phyloP scores from a whole-genome alignment of 2,113 vertebrate species.

The Carassius auratus region DNA sequence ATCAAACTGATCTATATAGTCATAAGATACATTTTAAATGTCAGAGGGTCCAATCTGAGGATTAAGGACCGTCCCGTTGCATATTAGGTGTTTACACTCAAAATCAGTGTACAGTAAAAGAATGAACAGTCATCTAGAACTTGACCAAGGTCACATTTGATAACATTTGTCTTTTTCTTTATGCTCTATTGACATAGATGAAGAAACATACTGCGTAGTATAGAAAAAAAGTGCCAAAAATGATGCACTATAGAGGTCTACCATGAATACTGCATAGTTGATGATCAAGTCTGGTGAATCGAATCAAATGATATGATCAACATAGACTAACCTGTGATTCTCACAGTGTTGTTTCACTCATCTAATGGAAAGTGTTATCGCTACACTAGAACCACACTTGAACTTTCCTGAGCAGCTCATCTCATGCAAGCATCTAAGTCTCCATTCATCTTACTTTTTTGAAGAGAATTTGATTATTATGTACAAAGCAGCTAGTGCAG shows the following conservation, averaged over 20 bases:
- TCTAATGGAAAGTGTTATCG: conserved; percentile 77
- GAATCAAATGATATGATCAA: conserved; percentile 56
- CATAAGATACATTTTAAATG: background rate
- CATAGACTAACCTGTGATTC: conserved; percentile 56
- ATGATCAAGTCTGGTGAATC: conserved; percentile 70
- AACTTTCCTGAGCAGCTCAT: conserved; percentile 77
- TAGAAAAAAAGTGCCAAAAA: conserved; percentile 38
- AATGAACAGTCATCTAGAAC: background rate
- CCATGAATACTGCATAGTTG: conserved; percentile 64
- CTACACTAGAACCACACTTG: conserved; percentile 65
- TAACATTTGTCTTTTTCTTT: background rate
- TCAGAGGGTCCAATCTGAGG: conserved; percentile 11
- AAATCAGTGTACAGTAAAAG: conserved; percentile 19
- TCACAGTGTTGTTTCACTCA: conserved; percentile 61
- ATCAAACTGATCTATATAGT: conserved; percentile 7
- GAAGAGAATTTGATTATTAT: conserved; percentile 53
- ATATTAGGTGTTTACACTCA: conserved; percentile 9
- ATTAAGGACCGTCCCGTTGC: conserved; percentile 14
- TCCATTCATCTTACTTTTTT: conserved; percentile 48
- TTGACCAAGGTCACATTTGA: background rate
- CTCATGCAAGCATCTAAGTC: conserved; percentile 53
- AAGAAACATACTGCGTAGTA: conserved; percentile 73
- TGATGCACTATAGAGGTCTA: conserved; percentile 29
- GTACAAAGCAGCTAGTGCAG: conserved; percentile 47
- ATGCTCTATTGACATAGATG: conserved; percentile 11